These are phyloP conservation scores for Eonycteris spelaea DNA, from an alignment of 2,113 vertebrate species.

Conservation along the genomic window DNA sequence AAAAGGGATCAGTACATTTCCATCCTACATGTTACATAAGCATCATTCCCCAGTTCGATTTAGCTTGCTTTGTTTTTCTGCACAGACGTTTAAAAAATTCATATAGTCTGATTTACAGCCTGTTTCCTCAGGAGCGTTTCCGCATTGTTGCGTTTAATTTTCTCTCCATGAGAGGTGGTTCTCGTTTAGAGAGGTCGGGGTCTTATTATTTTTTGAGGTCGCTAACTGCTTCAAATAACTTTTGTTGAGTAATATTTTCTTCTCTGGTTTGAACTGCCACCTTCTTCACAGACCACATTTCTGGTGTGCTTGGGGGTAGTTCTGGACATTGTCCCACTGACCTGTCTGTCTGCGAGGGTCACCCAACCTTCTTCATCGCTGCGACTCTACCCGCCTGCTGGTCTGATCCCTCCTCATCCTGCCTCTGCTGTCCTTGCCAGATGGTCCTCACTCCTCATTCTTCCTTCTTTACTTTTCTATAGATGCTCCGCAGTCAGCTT, in stretches of 20 bases:
- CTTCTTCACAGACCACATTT: background rate
- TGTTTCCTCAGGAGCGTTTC: background rate
- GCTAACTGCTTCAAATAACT: too few species aligned
- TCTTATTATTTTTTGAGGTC: background rate
- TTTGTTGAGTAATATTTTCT: background rate
- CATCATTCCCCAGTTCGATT: fast-evolving
- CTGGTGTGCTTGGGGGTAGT: fast-evolving
- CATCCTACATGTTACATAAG: background rate
- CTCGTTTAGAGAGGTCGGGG: background rate
- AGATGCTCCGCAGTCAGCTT: background rate
- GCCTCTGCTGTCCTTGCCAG: fast-evolving
- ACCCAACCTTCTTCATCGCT: fast-evolving
- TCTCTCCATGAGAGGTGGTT: background rate
- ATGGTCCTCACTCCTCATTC: too few species aligned
- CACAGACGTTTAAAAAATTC: background rate
- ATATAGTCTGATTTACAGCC: background rate
- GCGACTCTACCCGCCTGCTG: fast-evolving
- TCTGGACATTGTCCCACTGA: fast-evolving
- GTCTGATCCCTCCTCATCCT: fast-evolving
- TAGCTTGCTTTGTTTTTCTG: background rate
- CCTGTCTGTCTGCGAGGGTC: fast-evolving
- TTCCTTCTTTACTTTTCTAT: background rate
- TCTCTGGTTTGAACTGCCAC: background rate
- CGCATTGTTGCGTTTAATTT: background rate
- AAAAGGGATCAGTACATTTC: background rate